Conservation (phyloP, 2,113 vertebrate genomes). For the Xiphophorus couchianus region DNA sequence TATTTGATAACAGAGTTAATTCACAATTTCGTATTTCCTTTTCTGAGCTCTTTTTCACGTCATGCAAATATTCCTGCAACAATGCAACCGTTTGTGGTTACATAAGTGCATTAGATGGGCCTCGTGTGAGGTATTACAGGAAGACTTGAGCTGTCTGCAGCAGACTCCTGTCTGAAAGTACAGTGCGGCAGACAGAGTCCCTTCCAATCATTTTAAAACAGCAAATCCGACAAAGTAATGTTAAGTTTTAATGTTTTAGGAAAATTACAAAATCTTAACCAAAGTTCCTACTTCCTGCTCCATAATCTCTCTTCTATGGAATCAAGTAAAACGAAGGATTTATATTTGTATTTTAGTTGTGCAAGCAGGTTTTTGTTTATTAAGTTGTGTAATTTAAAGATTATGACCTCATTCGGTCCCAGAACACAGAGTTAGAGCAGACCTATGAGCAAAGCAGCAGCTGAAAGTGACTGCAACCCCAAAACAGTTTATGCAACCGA, state of each 20-base stretch:
- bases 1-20: neutral
- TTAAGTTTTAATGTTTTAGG: slow-evolving; percentile 20
- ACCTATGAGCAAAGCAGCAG: slow-evolving; percentile 15
- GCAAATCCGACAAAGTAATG: slow-evolving; percentile 24
- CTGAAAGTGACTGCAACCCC: slow-evolving; percentile 49
- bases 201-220: slow-evolving; percentile 54
- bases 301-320: neutral
- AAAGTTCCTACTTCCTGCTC: neutral
- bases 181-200: slow-evolving; percentile 39
- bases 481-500: neutral
- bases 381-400: slow-evolving; percentile 7
- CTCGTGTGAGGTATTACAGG: slow-evolving; percentile 55
- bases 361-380: slow-evolving; percentile 11
- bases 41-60: slow-evolving; percentile 34
- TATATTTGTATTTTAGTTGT: neutral
- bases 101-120: slow-evolving; percentile 69
- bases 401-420: slow-evolving; percentile 33
- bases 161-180: slow-evolving; percentile 24
- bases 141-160: slow-evolving; percentile 41
- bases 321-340: neutral
- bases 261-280: slow-evolving; percentile 14
- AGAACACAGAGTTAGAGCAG: slow-evolving; percentile 9
- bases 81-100: slow-evolving; percentile 64
- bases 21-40: slow-evolving; percentile 12
- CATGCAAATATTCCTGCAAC: slow-evolving; percentile 59